These are phyloP conservation scores for Melanaphis sacchari DNA, from an alignment of 1,140 invertebrate species.

Conservation along the genomic window DNA sequence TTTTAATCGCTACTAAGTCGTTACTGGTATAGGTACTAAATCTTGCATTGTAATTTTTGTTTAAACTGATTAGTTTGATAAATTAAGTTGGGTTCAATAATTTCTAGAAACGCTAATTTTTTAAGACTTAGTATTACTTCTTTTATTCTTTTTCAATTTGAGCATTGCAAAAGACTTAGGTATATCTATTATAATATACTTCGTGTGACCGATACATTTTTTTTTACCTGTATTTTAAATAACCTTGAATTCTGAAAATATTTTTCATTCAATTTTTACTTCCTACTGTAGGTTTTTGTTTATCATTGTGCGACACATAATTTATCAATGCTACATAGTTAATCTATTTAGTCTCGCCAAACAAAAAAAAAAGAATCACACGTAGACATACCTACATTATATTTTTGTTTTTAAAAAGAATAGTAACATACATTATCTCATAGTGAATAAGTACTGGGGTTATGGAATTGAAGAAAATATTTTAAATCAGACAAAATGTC, in stretches of 20 bases:
- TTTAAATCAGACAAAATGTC: not conserved
- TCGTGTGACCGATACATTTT: not conserved
- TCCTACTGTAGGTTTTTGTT: conserved; percentile 8
- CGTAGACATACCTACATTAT: not conserved
- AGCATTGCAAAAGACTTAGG: not conserved
- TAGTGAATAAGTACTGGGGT: not conserved
- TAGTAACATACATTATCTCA: not conserved
- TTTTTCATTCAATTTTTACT: conserved; percentile 29
- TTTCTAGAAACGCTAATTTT: not conserved
- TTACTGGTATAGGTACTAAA: no score
- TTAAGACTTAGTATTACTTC: not conserved
- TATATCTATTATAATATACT: not conserved
- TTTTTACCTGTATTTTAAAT: not conserved
- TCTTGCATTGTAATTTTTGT: not conserved
- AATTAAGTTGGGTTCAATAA: not conserved
- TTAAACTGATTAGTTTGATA: not conserved
- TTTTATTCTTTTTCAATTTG: not conserved
- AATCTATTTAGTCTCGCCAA: not conserved
- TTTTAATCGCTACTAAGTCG: no score
- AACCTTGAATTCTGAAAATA: not conserved
- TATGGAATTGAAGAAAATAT: not conserved
- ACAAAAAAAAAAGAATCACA: not conserved
- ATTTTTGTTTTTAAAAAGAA: conserved; percentile 5
- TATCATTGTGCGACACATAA: not conserved
- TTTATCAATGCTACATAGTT: not conserved